These are phyloP conservation scores for Ormia ochracea DNA, from an alignment of 2,888 invertebrate genomes.

Conservation along the genomic window DNA sequence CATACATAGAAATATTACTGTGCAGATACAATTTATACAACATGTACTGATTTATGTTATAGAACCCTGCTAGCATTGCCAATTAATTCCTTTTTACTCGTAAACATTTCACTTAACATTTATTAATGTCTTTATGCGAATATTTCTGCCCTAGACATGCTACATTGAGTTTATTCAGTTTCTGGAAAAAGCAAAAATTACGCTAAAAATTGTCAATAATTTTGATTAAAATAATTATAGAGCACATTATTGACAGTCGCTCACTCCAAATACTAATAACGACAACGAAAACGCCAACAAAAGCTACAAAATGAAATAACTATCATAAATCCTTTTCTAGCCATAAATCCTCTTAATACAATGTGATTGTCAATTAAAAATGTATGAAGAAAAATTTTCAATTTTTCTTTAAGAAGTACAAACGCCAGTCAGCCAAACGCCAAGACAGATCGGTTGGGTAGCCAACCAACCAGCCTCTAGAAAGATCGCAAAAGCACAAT, in stretches of 20 bases:
- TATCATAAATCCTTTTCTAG: slow-evolving; percentile 62
- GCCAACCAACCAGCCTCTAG: background rate
- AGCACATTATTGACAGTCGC: slow-evolving; percentile 48
- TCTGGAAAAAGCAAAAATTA: background rate
- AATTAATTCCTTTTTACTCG: slow-evolving; percentile 15
- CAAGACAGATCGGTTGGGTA: background rate
- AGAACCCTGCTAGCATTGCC: background rate
- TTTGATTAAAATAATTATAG: slow-evolving; percentile 62
- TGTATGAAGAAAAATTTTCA: slow-evolving; percentile 58
- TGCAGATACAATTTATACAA: too few relatives aligned
- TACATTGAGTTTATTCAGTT: slow-evolving; percentile 19
- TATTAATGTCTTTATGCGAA: slow-evolving; percentile 43
- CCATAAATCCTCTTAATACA: slow-evolving; percentile 63
- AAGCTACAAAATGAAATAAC: slow-evolving; percentile 35
- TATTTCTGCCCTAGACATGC: slow-evolving; percentile 28
- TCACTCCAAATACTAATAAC: slow-evolving; percentile 47
- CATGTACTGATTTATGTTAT: background rate
- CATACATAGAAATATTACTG: too few relatives aligned
- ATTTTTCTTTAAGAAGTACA: slow-evolving; percentile 46
- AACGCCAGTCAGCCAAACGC: slow-evolving; percentile 26
- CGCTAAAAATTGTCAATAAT: slow-evolving; percentile 60
- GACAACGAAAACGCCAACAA: slow-evolving; percentile 18
- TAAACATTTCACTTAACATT: slow-evolving; percentile 9
- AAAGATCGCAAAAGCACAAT: slow-evolving; percentile 13
- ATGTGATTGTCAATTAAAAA: slow-evolving; percentile 62